Conservation (phyloP, 2,113 vertebrate genomes). For the Acanthochromis polyacanthus region DNA sequence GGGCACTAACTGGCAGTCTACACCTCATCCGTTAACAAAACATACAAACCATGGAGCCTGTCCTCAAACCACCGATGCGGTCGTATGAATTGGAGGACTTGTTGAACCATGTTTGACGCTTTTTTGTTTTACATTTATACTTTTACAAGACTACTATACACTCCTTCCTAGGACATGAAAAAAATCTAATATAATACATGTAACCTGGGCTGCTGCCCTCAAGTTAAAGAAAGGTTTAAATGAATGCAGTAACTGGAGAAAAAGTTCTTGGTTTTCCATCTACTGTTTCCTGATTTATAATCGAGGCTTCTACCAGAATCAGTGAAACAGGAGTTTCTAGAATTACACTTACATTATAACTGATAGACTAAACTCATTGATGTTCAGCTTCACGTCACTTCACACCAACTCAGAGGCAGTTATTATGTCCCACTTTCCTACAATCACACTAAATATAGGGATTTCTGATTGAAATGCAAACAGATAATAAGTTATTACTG, state of each 20-base stretch:
- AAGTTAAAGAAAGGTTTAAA: conserved; percentile 21
- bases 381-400: background rate
- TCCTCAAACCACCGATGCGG: too few species aligned
- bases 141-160: conserved; percentile 45
- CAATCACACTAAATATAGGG: conserved; percentile 32
- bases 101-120: background rate
- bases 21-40: conserved; percentile 20
- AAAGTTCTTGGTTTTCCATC: conserved; percentile 7
- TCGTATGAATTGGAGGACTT: too few species aligned
- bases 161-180: conserved; percentile 47
- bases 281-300: conserved; percentile 32
- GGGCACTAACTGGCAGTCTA: conserved; percentile 18
- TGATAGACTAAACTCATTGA: conserved; percentile 8
- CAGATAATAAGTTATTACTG: conserved; percentile 56
- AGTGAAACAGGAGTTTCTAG: conserved; percentile 42
- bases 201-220: conserved; percentile 24
- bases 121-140: conserved; percentile 31
- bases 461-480: conserved; percentile 37
- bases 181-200: conserved; percentile 59
- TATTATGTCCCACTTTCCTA: conserved; percentile 10
- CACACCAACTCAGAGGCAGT: conserved; percentile 11
- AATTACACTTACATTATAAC: conserved; percentile 11
- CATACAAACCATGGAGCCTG: conserved; percentile 16
- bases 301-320: conserved; percentile 21
- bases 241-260: conserved; percentile 33